These are phyloP conservation scores for Brachionus calyciflorus DNA, from an alignment of 1,140 invertebrate genomes.

Conservation along the genomic window DNA sequence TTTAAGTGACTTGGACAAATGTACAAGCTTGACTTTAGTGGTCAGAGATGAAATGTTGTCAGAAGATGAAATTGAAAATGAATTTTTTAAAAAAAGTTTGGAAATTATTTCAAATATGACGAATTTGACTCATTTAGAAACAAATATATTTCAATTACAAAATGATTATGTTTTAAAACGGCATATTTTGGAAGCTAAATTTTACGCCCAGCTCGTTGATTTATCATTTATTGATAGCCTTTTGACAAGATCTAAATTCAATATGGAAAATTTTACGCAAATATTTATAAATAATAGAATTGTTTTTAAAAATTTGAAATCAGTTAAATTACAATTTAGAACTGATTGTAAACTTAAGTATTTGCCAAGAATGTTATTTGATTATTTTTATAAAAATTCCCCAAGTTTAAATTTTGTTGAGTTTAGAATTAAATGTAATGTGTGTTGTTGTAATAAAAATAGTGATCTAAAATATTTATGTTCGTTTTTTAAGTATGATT, in stretches of 20 bases:
- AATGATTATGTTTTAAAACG: neutral
- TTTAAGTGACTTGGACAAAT: neutral
- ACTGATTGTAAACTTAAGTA: neutral
- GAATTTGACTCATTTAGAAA: neutral
- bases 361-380: neutral
- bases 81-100: neutral
- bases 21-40: neutral
- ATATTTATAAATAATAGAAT: slow-evolving; percentile 13
- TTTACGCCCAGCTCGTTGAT: neutral
- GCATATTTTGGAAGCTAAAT: neutral
- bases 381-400: neutral
- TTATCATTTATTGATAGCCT: neutral
- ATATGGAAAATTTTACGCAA: neutral
- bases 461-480: neutral
- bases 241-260: neutral
- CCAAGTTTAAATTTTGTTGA: neutral
- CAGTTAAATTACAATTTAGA: neutral
- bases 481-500: neutral
- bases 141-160: slow-evolving; percentile 13
- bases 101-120: neutral
- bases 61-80: neutral
- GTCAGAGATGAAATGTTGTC: neutral
- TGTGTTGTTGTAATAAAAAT: neutral
- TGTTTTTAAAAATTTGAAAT: neutral
- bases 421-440: neutral